Base-by-base conservation (phyloP, 2,113 vertebrate species). In the Dolichallabes microphthalmus region DNA sequence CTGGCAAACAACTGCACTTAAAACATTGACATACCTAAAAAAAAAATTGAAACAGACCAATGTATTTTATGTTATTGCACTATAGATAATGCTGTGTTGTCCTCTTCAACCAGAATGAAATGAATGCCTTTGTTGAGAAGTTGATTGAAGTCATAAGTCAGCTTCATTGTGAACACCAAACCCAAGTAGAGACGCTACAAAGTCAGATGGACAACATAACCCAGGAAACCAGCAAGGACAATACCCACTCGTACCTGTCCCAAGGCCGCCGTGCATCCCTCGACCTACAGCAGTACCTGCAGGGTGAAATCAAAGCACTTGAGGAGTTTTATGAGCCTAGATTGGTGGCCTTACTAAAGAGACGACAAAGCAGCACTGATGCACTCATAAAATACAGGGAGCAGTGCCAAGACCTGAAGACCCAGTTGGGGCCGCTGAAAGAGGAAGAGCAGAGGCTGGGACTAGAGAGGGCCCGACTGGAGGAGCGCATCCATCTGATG, bases 281-380 rank as follows among this genome's bases (percentile, higher is more conserved):
- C 76, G 95, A 97, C 89, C 93, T 99, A 10, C 96, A 98, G 92
- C 96, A 94, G 84, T 96, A 97, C 39, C 91, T 98, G 91, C 94
- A 96, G 0, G 90, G 94, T 53, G 96, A 94, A 60, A 95, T 96
- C n/a, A 94, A 92, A 79, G 93, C 93, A 2, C 92, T 99, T 85
- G 96, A 99, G 87, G 93, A 96, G 45, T 95, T 96, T 89, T 98
- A 97, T 0, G 96, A 97, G 82, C 96, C 98, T 0, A 94, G 96
- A 25, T 90, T 98, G 82, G 89, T 96, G 89, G 92, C 95, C n/a
- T 93, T 98, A 88, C 89, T 96, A 64, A 97, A 97, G 89, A 93
- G 95, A 79, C 93, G 94, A 0, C 96, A 97, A 82, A 92, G 91
- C 0, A 94, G 95, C 5, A 89, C 90, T 0, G 94, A 90, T 53